Conservation (phyloP, 2,797 vertebrate species). For the Steatocranus sp. region DNA sequence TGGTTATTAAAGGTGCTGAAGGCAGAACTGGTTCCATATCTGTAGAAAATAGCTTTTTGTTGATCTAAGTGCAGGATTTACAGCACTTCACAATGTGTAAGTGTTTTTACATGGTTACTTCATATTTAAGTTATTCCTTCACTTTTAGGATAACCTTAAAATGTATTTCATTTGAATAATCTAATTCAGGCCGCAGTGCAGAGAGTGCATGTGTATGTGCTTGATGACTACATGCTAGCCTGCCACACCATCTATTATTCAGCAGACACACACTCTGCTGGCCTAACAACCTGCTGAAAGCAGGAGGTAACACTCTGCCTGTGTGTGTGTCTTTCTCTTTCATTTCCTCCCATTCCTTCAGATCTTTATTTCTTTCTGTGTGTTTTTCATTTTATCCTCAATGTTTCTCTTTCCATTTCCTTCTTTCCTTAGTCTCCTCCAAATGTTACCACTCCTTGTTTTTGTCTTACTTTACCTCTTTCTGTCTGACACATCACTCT, state of each 20-base stretch:
- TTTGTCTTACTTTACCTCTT: neutral
- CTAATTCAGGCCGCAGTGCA: neutral
- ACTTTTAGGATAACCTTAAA: neutral
- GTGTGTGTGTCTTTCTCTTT: neutral
- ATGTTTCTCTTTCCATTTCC: neutral
- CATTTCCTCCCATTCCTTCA: slow-evolving; percentile 4
- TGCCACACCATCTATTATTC: slow-evolving; percentile 63
- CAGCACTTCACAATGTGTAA: neutral
- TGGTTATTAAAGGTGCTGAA: neutral
- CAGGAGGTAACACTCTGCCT: slow-evolving; percentile 38
- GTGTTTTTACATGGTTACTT: neutral
- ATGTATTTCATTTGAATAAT: neutral
- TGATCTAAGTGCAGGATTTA: neutral
- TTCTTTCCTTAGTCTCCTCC: neutral
- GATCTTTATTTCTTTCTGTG: neutral
- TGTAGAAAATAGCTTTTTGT: neutral
- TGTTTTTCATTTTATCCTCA: neutral
- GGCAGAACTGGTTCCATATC: neutral
- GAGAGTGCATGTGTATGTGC: slow-evolving; percentile 9
- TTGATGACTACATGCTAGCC: slow-evolving; percentile 32
- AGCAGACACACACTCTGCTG: slow-evolving; percentile 61
- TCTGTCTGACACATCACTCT: neutral
- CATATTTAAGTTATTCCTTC: neutral
- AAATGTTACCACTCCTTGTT: neutral
- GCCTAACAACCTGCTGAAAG: slow-evolving; percentile 62